Evolutionary conservation across 2,797 vertebrate genomes (phyloP).

Genomic region (Pogoniulus pusillus): DNA sequence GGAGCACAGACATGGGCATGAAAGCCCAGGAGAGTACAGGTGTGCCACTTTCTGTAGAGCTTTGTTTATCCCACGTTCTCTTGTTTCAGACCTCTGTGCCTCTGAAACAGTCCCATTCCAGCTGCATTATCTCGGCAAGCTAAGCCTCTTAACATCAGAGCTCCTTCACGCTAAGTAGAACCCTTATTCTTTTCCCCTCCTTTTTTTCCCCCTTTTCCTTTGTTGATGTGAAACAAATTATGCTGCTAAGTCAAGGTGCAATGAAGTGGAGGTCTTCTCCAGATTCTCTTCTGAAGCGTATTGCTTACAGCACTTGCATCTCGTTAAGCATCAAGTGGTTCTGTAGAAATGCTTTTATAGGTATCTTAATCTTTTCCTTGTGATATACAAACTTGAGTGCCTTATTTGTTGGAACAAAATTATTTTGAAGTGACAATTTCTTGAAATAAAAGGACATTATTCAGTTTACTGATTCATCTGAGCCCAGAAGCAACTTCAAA

Average conservation of each 20-base stretch:
- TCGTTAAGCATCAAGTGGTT: constrained; percentile 12
- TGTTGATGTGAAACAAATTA: background rate
- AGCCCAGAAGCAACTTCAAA: background rate
- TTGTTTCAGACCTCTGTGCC: background rate
- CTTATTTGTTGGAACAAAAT: background rate
- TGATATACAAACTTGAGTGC: background rate
- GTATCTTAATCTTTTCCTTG: background rate
- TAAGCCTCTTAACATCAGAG: background rate
- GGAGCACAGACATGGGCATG: background rate
- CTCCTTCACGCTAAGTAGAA: background rate
- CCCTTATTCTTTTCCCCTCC: background rate
- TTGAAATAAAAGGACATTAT: constrained; percentile 2
- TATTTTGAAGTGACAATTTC: background rate
- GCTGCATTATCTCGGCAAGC: background rate
- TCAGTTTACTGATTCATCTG: background rate
- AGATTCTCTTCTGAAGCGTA: background rate
- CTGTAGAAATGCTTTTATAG: background rate
- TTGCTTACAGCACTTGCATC: background rate
- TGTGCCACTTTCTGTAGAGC: background rate
- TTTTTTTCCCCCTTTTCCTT: background rate
- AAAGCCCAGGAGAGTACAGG: background rate
- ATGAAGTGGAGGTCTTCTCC: background rate
- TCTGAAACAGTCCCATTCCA: background rate
- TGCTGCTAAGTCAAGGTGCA: background rate
- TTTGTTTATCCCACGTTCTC: background rate